These are phyloP conservation scores for Tethya wilhelma DNA, from an alignment of 37 sponge, comb jelly and placozoan species.

Conservation along the genomic window DNA sequence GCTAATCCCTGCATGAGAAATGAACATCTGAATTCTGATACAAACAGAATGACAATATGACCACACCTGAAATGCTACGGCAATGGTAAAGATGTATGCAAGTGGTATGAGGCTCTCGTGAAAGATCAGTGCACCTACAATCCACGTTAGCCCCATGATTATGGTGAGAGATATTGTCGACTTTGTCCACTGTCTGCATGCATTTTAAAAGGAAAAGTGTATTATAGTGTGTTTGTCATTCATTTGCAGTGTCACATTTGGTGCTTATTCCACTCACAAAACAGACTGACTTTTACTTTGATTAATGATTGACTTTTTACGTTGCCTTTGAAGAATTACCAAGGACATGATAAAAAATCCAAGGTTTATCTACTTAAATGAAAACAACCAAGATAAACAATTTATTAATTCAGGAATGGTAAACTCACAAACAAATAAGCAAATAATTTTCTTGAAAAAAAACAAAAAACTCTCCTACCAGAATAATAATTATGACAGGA, in stretches of 20 bases:
- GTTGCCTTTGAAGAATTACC: background rate
- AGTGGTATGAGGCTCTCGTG: background rate
- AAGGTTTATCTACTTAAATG: background rate
- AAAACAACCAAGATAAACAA: no score
- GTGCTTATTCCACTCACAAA: no score
- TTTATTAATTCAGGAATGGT: no score
- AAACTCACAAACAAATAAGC: no score
- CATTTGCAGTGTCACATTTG: background rate
- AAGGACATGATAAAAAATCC: background rate
- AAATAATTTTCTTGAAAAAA: no score
- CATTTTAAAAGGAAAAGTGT: no score
- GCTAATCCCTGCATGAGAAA: background rate
- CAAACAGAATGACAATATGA: background rate
- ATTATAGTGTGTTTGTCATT: background rate
- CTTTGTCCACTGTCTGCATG: background rate
- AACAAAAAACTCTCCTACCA: slow-evolving; percentile 19
- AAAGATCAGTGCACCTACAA: background rate
- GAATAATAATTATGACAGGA: slow-evolving; percentile 57
- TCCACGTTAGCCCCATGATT: background rate
- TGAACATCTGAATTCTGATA: background rate
- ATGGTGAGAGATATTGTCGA: background rate
- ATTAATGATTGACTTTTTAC: no score
- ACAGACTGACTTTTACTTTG: no score
- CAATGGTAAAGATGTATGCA: background rate
- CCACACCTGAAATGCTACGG: background rate